Conservation (phyloP, 2,888 invertebrate genomes). For the Cerceris rybyensis region DNA sequence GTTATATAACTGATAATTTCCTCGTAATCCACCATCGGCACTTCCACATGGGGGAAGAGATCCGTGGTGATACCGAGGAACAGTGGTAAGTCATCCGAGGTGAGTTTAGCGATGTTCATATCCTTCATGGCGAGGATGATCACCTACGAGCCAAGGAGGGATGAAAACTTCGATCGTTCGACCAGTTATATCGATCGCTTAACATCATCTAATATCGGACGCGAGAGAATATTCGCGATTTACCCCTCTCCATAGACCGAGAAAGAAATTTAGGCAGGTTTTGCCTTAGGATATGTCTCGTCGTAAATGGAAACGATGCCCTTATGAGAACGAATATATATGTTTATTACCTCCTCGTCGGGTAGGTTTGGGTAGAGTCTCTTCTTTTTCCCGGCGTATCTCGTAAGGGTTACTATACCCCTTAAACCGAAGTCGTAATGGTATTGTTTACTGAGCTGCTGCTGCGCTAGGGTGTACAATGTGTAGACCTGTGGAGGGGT, state of each 20-base stretch:
- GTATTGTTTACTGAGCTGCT: slow-evolving; percentile 93
- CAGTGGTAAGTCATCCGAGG: slow-evolving; percentile 92
- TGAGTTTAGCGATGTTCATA: slow-evolving; percentile 94
- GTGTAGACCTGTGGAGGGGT: slow-evolving; percentile 86
- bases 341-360: slow-evolving; percentile 87
- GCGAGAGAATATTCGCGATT: neutral
- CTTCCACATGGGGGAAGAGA: slow-evolving; percentile 90
- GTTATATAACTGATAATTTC: slow-evolving; percentile 84
- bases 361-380: slow-evolving; percentile 86
- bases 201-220: neutral
- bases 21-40: slow-evolving; percentile 90
- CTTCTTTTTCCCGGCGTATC: slow-evolving; percentile 93
- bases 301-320: neutral
- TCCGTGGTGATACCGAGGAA: slow-evolving; percentile 94
- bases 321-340: neutral
- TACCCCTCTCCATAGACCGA: too few relatives aligned
- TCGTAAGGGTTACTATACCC: slow-evolving; percentile 92
- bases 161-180: slow-evolving; percentile 15
- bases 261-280: too few relatives aligned
- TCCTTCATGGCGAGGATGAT: slow-evolving; percentile 93
- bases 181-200: slow-evolving; percentile 9
- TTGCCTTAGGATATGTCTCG: neutral
- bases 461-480: slow-evolving; percentile 91
- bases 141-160: slow-evolving; percentile 84
- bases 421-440: slow-evolving; percentile 96